A percentile compares a stretch with the other conserved stretches of the same genome.
These are phyloP conservation scores for Pygathrix nemaeus DNA, from an alignment of 2,113 vertebrate species.

Conservation along the genomic window DNA sequence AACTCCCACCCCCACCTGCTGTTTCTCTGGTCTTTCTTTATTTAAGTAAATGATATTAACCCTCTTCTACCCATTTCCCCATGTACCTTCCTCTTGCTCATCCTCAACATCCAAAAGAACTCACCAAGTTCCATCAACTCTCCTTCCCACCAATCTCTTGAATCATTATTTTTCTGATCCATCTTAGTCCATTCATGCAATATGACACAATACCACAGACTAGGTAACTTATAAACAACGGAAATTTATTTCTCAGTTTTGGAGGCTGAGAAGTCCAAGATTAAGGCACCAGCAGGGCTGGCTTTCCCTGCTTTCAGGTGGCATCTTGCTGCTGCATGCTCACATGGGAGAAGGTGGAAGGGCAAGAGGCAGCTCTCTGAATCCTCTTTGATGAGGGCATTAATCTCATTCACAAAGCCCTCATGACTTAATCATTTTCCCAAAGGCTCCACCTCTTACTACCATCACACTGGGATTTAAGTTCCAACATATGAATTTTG, in stretches of 20 bases:
- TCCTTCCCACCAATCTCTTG: not conserved
- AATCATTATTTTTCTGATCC: not conserved
- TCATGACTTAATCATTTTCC: not conserved
- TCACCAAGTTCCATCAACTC: not conserved
- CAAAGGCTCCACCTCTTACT: not conserved
- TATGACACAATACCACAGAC: not conserved
- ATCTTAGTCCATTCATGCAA: not conserved
- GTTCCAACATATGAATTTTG: not conserved
- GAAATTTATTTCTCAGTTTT: not conserved
- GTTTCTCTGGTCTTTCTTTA: not conserved
- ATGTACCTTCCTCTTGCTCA: not conserved
- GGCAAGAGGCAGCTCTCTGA: not conserved
- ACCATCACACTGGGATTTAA: not conserved
- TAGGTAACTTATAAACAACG: not conserved
- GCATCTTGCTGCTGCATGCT: not conserved
- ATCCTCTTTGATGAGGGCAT: not conserved
- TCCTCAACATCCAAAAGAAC: not conserved
- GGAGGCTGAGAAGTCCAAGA: not conserved
- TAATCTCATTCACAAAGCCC: not conserved
- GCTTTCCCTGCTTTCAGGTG: not conserved
- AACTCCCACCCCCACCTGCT: not conserved
- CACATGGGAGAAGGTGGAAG: not conserved
- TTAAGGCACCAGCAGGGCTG: not conserved
- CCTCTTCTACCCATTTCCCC: not conserved
- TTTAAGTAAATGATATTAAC: not conserved